A percentile compares a stretch with the other conserved stretches of the same genome.
These are phyloP conservation scores for Dermolepida albohirtum DNA, from an alignment of 2,888 invertebrate genomes.

Conservation along the genomic window DNA sequence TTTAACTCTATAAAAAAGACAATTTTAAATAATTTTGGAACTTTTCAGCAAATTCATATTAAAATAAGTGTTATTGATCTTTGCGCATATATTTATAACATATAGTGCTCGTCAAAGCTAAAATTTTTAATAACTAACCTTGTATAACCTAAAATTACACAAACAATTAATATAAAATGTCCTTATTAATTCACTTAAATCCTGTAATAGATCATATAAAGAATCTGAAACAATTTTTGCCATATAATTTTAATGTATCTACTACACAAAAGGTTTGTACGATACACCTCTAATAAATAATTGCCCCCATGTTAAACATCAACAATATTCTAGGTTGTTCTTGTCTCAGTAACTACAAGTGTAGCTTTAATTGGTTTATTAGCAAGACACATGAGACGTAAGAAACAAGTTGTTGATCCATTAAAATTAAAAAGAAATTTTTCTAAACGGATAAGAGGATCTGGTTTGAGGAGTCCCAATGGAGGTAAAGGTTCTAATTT, in stretches of 20 bases:
- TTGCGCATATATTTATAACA: background rate
- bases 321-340: slow-evolving; percentile 69
- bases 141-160: slow-evolving; percentile 36
- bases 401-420: slow-evolving; percentile 74
- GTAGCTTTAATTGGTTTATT: slow-evolving; percentile 85
- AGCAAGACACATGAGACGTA: slow-evolving; percentile 82
- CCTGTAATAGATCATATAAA: slow-evolving; percentile 70
- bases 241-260: slow-evolving; percentile 68
- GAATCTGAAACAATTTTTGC: slow-evolving; percentile 67
- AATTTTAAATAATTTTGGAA: slow-evolving; percentile 28
- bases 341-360: slow-evolving; percentile 81
- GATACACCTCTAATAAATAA: slow-evolving; percentile 8
- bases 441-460: slow-evolving; percentile 71
- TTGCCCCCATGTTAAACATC: background rate
- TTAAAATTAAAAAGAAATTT: slow-evolving; percentile 70
- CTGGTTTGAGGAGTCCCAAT: slow-evolving; percentile 77
- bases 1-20: slow-evolving; percentile 30
- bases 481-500: slow-evolving; percentile 62
- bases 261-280: slow-evolving; percentile 76
- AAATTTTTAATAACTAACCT: slow-evolving; percentile 31
- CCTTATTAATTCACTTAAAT: slow-evolving; percentile 68
- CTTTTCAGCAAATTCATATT: background rate
- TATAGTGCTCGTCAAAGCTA: slow-evolving; percentile 7
- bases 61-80: slow-evolving; percentile 26
- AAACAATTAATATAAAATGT: slow-evolving; percentile 55